Percentiles rank a stretch among this genome's conserved stretches.
phyloP scores from a whole-genome alignment of 2,113 vertebrate genomes.

The Alethe castanea region DNA sequence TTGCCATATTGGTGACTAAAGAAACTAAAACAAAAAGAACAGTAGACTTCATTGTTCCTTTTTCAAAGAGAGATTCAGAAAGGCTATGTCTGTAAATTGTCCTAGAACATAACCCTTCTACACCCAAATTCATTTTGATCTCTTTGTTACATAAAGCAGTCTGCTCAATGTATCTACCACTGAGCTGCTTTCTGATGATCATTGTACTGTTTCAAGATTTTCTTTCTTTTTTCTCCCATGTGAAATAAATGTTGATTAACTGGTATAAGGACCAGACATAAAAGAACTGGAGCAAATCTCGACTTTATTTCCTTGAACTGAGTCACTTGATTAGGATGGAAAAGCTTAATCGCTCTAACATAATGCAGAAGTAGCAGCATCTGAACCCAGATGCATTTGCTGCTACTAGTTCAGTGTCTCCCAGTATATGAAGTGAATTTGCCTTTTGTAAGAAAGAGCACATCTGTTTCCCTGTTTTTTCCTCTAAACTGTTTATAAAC shows the following conservation, averaged over 20 bases:
- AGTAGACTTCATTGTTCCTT: not conserved
- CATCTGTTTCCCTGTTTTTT: not conserved
- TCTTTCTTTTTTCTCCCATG: not conserved
- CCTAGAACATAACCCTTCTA: not conserved
- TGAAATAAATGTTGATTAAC: not conserved
- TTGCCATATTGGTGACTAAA: not conserved
- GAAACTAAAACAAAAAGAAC: not conserved
- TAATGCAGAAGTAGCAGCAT: not conserved
- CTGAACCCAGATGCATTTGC: not conserved
- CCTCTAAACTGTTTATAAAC: conserved; percentile 13
- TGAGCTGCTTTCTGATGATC: not conserved
- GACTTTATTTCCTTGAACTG: not conserved
- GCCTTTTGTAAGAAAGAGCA: not conserved
- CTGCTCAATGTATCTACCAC: not conserved
- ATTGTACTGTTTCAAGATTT: not conserved
- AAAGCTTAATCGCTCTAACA: not conserved
- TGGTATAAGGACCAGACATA: not conserved
- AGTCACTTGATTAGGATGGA: not conserved
- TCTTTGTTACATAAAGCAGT: not conserved
- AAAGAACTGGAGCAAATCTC: not conserved
- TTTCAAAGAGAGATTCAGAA: not conserved
- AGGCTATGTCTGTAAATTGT: not conserved
- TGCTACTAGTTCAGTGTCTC: not conserved
- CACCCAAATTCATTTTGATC: not conserved
- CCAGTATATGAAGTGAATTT: not conserved